phyloP scores from a whole-genome alignment of 1,140 invertebrate genomes.

The Nomia melanderi region DNA sequence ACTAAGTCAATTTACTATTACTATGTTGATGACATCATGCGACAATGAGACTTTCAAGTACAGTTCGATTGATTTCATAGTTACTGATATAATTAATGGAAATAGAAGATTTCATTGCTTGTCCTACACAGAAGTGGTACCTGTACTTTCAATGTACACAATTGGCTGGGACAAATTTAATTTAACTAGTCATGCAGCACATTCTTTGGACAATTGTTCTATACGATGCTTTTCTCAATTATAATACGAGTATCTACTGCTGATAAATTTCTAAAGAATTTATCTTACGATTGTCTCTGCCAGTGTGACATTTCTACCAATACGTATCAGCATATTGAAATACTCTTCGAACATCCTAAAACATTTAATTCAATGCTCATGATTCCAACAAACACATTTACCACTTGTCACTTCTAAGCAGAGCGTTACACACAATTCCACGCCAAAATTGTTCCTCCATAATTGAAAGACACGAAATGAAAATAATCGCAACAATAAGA shows the following conservation, averaged over 20 bases:
- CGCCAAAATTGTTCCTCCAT: neutral
- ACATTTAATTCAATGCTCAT: neutral
- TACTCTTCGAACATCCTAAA: neutral
- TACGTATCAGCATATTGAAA: neutral
- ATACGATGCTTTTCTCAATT: neutral
- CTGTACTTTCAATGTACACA: constrained; percentile 36
- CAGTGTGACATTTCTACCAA: constrained; percentile 41
- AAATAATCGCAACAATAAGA: constrained; percentile 23
- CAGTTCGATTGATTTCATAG: constrained; percentile 32
- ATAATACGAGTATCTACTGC: constrained; percentile 1
- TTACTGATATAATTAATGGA: constrained; percentile 51
- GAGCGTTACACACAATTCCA: constrained; percentile 16
- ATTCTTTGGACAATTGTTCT: constrained; percentile 6
- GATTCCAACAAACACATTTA: neutral
- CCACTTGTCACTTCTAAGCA: constrained; percentile 34
- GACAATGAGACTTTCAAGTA: constrained; percentile 47
- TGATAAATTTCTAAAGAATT: neutral
- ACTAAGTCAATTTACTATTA: constrained; percentile 51
- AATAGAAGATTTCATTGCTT: constrained; percentile 47
- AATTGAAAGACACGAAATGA: constrained; percentile 9
- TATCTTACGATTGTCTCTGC: constrained; percentile 51
- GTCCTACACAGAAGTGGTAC: constrained; percentile 8
- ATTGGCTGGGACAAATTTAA: constrained; percentile 26
- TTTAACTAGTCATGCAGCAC: neutral
- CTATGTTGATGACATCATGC: constrained; percentile 58